A percentile compares a stretch with the other conserved stretches of the same genome.
phyloP scores from a whole-genome alignment of 1,140 invertebrate genomes.

The Macrobrachium nipponense region DNA sequence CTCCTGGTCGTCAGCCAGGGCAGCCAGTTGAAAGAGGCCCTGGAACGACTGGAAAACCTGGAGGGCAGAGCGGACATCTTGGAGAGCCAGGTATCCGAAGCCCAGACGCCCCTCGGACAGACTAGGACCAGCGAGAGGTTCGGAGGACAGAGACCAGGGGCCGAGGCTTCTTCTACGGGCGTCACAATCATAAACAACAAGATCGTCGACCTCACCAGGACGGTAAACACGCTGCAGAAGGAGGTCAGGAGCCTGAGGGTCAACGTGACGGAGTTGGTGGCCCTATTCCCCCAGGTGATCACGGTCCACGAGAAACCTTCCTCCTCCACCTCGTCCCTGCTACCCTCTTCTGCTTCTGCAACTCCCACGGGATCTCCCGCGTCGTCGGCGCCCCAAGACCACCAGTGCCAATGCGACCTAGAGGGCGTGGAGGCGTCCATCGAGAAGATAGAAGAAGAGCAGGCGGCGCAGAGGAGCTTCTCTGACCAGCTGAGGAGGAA shows the following conservation, averaged over 20 bases:
- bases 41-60: neutral
- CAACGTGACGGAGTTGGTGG: constrained; percentile 1
- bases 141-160: neutral
- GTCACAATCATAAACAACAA: neutral
- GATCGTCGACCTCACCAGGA: constrained; percentile 2
- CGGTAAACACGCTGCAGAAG: constrained; percentile 10
- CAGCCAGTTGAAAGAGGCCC: neutral
- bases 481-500: neutral
- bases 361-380: neutral
- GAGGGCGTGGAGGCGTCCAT: constrained; percentile 2
- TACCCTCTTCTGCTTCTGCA: neutral
- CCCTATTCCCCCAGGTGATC: neutral
- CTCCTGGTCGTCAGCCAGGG: constrained; percentile 29
- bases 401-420: constrained; percentile 18
- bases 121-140: neutral
- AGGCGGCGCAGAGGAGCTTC: neutral
- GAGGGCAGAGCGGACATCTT: neutral
- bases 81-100: neutral
- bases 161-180: neutral
- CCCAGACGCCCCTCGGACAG: neutral
- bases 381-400: neutral
- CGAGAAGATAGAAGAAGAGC: constrained; percentile 9
- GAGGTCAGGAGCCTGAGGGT: constrained; percentile 1
- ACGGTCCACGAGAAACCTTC: neutral
- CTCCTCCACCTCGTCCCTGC: neutral